Conservation (phyloP, 2,888 invertebrate genomes). For the Apocheima hispidaria region DNA sequence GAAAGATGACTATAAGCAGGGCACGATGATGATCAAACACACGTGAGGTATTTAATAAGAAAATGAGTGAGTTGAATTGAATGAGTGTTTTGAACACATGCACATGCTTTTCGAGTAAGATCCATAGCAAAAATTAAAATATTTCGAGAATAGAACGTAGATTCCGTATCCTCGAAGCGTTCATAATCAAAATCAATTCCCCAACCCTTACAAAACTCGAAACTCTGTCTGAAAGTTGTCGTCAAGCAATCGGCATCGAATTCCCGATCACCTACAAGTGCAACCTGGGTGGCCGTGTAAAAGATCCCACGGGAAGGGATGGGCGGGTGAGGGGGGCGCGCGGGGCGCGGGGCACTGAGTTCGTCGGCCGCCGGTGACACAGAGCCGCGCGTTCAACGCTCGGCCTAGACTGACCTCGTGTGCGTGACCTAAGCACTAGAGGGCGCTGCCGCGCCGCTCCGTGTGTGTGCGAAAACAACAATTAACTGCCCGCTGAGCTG, state of each 20-base stretch:
- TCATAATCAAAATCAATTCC: constrained; percentile 9
- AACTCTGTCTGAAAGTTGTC: not conserved
- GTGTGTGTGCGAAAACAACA: constrained; percentile 35
- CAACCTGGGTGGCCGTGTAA: constrained; percentile 63
- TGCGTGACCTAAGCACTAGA: constrained; percentile 57
- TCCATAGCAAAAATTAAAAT: not conserved
- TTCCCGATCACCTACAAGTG: constrained; percentile 55
- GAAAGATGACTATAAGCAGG: no score
- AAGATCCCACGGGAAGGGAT: constrained; percentile 53
- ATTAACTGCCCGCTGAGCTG: constrained; percentile 20
- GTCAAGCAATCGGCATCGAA: constrained; percentile 29
- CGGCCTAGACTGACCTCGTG: constrained; percentile 78
- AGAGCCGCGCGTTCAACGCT: constrained; percentile 75
- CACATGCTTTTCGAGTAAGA: not conserved
- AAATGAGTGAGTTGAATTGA: no score
- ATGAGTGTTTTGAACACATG: no score
- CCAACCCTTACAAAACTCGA: constrained; percentile 13
- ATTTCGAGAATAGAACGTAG: not conserved
- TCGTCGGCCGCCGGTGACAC: constrained; percentile 76
- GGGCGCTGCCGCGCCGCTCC: constrained; percentile 17
- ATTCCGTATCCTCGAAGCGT: not conserved
- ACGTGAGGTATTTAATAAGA: no score
- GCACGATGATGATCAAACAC: no score
- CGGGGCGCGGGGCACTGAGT: constrained; percentile 51
- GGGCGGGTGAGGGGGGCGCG: constrained; percentile 31